Base-by-base conservation (phyloP, 2,797 vertebrate species). In the Channallabes apus region DNA sequence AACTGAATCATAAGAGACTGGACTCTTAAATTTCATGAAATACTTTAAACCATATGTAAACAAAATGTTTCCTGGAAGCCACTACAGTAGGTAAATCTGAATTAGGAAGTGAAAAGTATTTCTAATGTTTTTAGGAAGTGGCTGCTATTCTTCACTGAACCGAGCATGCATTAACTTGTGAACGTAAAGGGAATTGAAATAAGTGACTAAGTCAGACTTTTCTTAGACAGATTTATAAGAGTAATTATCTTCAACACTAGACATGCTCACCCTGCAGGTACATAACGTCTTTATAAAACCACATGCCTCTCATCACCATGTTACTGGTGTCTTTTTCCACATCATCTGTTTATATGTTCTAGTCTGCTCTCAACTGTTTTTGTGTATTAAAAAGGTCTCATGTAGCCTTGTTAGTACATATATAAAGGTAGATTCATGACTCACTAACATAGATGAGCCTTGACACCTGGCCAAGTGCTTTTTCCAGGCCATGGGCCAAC, bases 401-500 rank as follows among this genome's bases (percentile, higher is more conserved):
- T 79, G 32, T 86, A 58, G 75, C 51, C 58, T 72, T 86, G 62
- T 84, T 86, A 88, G 76, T 18, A 75, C 82, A 84, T 84, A 80
- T 82, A 20, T 83, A 86, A 87, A 89, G 75, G 83, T 80, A 41
- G 58, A 61, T 75, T 82, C 84, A 85, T 78, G 78, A 85, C 80
- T 84, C 85, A 78, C 77, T 79, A 82, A 89, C 78, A 69, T 62
- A 90, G 67, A 77, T 82, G 86, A 84, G 84, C 58, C 85, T 85
- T 90, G 88, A 84, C 80, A 87, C 86, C 76, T 79, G 77, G 85
- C 85, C 88, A 80, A 78, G 82, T 82, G 84, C 78, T 88, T 85
- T 89, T 89, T 91, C 86, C 84, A 81, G 88, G 89, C 87, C 64
- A n/a, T 6, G 1, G 29, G 90, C 89, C 90, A 91, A 88, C 84